Evolutionary conservation across 2,888 invertebrate species (phyloP).

Genomic region (Drosophila greeni): DNA sequence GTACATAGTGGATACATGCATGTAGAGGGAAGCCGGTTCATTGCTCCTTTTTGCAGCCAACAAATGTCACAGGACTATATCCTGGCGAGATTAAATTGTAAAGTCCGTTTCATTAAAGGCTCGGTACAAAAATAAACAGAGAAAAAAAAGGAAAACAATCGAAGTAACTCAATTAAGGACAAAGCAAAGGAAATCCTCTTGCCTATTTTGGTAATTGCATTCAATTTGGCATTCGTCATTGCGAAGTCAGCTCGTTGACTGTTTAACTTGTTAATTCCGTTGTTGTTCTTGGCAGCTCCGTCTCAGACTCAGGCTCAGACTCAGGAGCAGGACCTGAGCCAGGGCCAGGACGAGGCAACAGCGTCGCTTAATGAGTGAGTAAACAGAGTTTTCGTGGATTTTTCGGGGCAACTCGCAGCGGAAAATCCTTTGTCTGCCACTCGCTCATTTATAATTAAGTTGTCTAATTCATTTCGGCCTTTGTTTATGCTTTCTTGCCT

Average conservation of each 20-base stretch:
- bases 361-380: conserved; percentile 65
- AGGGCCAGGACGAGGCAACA: conserved; percentile 1
- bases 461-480: conserved; percentile 75
- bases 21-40: conserved; percentile 23
- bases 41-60: conserved; percentile 17
- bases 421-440: conserved; percentile 64
- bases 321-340: not conserved
- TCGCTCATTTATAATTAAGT: conserved; percentile 75
- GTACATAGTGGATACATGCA: not conserved
- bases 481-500: conserved; percentile 55
- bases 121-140: not conserved
- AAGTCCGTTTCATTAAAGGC: conserved; percentile 3
- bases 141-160: conserved; percentile 44
- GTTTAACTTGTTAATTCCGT: conserved; percentile 72
- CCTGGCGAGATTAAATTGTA: not conserved
- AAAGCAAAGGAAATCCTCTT: conserved; percentile 16
- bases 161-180: conserved; percentile 61
- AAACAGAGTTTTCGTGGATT: conserved; percentile 64
- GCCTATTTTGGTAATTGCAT: conserved; percentile 64
- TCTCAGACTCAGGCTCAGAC: conserved; percentile 46
- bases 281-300: conserved; percentile 66
- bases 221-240: conserved; percentile 61
- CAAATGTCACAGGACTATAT: conserved; percentile 8
- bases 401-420: conserved; percentile 44
- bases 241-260: conserved; percentile 55